Percentiles rank a stretch among this genome's conserved stretches.
Evolutionary conservation across 2,113 vertebrate species (phyloP).

Genomic region (Myotis yumanensis): DNA sequence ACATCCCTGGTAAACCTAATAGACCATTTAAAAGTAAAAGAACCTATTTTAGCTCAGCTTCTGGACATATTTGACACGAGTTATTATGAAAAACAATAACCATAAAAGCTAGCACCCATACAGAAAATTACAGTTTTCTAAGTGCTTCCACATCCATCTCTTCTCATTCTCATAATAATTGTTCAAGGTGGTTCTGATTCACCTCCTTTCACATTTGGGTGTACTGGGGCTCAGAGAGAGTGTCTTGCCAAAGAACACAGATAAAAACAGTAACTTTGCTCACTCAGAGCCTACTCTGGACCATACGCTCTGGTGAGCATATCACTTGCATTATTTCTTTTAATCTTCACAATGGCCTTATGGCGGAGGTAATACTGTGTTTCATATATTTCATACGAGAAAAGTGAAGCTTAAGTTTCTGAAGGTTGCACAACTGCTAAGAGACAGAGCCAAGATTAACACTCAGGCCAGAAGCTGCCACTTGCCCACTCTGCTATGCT

Average conservation of each 20-base stretch:
- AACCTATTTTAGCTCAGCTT: background rate
- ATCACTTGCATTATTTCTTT: background rate
- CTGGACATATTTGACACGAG: background rate
- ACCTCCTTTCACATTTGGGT: background rate
- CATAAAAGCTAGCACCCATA: constrained; percentile 3
- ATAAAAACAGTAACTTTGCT: background rate
- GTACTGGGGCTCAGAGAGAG: background rate
- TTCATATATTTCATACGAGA: background rate
- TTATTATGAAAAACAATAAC: constrained; percentile 33
- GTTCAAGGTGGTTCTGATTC: background rate
- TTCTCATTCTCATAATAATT: background rate
- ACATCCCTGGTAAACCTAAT: background rate
- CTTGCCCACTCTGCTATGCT: background rate
- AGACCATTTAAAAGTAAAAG: constrained; percentile 6
- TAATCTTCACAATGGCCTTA: constrained; percentile 22
- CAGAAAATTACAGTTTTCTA: background rate
- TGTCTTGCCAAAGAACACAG: background rate
- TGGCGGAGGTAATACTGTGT: background rate
- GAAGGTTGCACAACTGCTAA: background rate
- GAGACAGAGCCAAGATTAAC: background rate
- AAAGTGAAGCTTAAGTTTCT: background rate
- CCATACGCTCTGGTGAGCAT: background rate
- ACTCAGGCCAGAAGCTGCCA: background rate
- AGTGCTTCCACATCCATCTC: background rate
- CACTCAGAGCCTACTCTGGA: background rate